Conservation (phyloP, 2,113 vertebrate species). For the Paradisaea rubra region DNA sequence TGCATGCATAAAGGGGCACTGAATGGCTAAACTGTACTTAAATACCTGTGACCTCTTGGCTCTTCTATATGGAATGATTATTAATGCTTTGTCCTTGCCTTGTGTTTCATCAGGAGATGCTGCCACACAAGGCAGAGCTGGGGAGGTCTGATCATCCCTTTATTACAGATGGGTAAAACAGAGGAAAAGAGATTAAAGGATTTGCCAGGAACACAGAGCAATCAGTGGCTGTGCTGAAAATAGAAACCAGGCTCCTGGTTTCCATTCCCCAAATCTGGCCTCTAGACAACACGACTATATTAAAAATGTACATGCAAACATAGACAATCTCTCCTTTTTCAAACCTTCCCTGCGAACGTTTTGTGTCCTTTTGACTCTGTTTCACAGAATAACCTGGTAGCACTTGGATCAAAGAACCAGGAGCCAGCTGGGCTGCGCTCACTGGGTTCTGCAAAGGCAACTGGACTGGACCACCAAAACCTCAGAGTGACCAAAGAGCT, state of each 20-base stretch:
- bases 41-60: neutral
- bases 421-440: neutral
- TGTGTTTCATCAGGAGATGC: neutral
- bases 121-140: neutral
- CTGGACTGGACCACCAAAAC: neutral
- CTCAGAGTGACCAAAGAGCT: constrained; percentile 11
- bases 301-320: constrained; percentile 52
- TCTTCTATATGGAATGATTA: neutral
- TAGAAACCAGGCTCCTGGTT: constrained; percentile 41
- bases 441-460: neutral
- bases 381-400: neutral
- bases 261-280: constrained; percentile 37
- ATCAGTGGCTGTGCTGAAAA: constrained; percentile 44
- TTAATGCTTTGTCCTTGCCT: neutral
- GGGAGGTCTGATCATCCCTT: constrained; percentile 19
- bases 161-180: constrained; percentile 45
- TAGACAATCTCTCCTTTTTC: neutral
- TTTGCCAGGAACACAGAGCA: constrained; percentile 47
- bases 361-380: neutral
- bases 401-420: neutral
- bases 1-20: neutral
- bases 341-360: neutral
- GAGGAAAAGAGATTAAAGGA: constrained; percentile 57
- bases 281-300: constrained; percentile 1
- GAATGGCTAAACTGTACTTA: neutral